Base-by-base conservation (phyloP, 2,888 invertebrate genomes). In the Malacosoma neustria region DNA sequence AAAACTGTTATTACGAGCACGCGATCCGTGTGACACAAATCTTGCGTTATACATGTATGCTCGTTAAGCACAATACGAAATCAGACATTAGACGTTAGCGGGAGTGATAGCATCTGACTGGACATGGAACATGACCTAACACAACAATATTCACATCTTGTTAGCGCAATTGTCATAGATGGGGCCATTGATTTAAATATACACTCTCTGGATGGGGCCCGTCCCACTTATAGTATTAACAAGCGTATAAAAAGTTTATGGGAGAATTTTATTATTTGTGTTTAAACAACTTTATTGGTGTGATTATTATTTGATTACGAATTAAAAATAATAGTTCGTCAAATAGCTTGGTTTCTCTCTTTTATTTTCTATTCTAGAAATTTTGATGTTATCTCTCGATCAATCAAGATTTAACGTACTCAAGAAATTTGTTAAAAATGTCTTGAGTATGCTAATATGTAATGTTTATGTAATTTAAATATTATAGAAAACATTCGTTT, bases 131-230 rank as follows among this genome's bases (percentile, higher is more conserved):
- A 58, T 67, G 68, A 63, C 59, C 62, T 58, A 51, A 49, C 49
- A 53, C 50, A 57, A 54, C 54, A 57, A 54, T 62, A 64, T 64
- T 58, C 60, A 61, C 49, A 49, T 65, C 66, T 71, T 66, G 70
- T 74, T 73, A 72, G 66, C 54, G 55, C 65, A 51, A 67, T 71
- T 72, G 70, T 71, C 48, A 51, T 61, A 50, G 51, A 51, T 51
- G 48, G 48, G 54, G 44, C 46, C 42, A 46, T 47, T 41, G 51
- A 56, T n/a, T n/a, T n/a, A n/a, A n/a, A n/a, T n/a, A n/a, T n/a
- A n/a, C n/a, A n/a, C n/a, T n/a, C n/a, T n/a, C n/a, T n/a, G n/a
- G n/a, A n/a, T n/a, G n/a, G n/a, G n/a, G n/a, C n/a, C n/a, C n/a
- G 22, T 22, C 22, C 22, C 9, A 22, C 22, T 22, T 22, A 7